Conservation (phyloP, 2,113 vertebrate genomes). For the Mixornis gularis region DNA sequence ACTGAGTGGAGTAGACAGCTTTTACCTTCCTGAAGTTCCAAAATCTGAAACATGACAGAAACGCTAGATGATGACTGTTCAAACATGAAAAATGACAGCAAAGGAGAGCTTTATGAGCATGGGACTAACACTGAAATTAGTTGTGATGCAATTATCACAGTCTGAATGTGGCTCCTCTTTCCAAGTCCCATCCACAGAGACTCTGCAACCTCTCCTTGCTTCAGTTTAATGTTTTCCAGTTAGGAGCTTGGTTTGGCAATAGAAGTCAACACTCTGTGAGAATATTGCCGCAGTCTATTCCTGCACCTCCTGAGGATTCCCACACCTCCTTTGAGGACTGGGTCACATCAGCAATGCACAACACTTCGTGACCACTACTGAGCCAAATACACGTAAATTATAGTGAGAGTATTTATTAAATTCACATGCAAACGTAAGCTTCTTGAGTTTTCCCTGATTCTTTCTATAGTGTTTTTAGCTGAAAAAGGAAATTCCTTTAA, state of each 20-base stretch:
- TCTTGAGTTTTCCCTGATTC: background rate
- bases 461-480: background rate
- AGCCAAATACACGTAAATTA: background rate
- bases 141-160: background rate
- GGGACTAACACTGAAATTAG: background rate
- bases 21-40: background rate
- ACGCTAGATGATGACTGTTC: background rate
- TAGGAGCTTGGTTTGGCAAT: background rate
- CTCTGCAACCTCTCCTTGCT: background rate
- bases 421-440: background rate
- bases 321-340: background rate
- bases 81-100: background rate
- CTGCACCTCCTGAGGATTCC: background rate
- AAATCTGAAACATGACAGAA: background rate
- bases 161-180: background rate
- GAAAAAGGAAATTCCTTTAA: background rate
- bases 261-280: background rate
- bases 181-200: background rate
- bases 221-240: background rate
- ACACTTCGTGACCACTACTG: background rate
- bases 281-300: background rate
- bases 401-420: background rate
- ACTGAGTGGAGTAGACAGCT: background rate
- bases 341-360: background rate
- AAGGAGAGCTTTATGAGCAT: background rate